Evolutionary conservation across 1,140 invertebrate genomes (phyloP), one percentile per base, ranked within the genome.

Genomic region (Centruroides sculpturatus): DNA sequence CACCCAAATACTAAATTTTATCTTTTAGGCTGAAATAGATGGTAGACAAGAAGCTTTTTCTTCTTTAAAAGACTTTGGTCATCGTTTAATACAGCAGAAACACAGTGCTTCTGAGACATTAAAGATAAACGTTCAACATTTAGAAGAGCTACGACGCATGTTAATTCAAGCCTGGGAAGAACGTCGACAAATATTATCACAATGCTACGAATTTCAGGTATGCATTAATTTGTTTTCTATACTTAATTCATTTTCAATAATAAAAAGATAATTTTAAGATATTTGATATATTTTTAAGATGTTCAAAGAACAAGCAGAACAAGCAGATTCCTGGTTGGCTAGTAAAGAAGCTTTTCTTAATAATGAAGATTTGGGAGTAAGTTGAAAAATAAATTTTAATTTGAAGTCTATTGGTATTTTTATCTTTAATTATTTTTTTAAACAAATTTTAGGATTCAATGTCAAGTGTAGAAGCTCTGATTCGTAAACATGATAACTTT

Each of bases 261-360:
- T n/a, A n/a, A n/a, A n/a, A n/a, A n/a, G n/a, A n/a, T n/a, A n/a
- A n/a, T n/a, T n/a, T n/a, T 55, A 57, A 12, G 59, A 13, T 36
- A 47, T 59, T 34, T 59, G 6, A 23, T n/a, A 9, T 34, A 34
- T 59, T 59, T 59, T 59, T 52, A 65, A 93, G 73, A 74, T 86
- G 10, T 88, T 94, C 69, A 86, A 90, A 70, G 87, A 91, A 62
- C 85, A 87, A 73, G 85, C 85, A 9, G 82, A 89, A 70, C 85
- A 89, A 72, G 84, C 87, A 0, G 89, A 95, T 64, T 83, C 82
- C 68, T 93, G 91, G 88, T 74, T 95, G 6, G 83, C 88, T 1
- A 83, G 83, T 35, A 94, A 95, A 74, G 91, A 95, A 75, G 90
- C 91, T 0, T 91, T 94, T 74, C 80, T 95, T 1, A 92, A 92